Percentiles rank a stretch among this genome's conserved stretches.
These are phyloP conservation scores for Apaloderma vittatum DNA, from an alignment of 2,113 vertebrate genomes.

Conservation along the genomic window DNA sequence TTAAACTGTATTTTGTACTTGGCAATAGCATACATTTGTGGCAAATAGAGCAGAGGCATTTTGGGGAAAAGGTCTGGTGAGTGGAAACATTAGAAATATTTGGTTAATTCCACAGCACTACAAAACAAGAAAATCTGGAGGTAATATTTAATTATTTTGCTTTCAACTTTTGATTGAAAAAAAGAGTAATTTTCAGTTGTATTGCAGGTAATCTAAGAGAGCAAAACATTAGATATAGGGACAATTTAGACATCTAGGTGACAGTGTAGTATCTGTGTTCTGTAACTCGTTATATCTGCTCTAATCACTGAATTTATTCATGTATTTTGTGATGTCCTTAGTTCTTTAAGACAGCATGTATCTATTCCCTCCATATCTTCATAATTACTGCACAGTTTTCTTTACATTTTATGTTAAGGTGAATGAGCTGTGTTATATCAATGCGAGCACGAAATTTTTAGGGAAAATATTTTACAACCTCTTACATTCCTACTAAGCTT, in stretches of 20 bases:
- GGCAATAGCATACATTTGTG: background rate
- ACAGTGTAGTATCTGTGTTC: background rate
- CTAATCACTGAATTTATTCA: background rate
- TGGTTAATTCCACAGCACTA: background rate
- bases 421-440: background rate
- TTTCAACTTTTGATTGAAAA: background rate
- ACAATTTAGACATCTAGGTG: background rate
- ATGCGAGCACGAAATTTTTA: background rate
- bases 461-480: background rate
- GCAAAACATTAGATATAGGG: background rate
- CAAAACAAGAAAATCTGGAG: background rate
- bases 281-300: background rate
- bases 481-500: background rate
- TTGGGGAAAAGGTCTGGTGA: background rate
- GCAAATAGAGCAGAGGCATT: background rate
- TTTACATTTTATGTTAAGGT: background rate
- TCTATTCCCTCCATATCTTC: background rate
- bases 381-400: background rate
- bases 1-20: background rate
- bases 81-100: background rate
- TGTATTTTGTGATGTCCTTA: background rate
- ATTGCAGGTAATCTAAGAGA: background rate
- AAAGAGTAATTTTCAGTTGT: background rate
- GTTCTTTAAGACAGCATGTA: background rate
- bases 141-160: background rate